A percentile compares a stretch with the other conserved stretches of the same genome.
Evolutionary conservation across 2,888 invertebrate species (phyloP).

Genomic region (Brachyptera risi): DNA sequence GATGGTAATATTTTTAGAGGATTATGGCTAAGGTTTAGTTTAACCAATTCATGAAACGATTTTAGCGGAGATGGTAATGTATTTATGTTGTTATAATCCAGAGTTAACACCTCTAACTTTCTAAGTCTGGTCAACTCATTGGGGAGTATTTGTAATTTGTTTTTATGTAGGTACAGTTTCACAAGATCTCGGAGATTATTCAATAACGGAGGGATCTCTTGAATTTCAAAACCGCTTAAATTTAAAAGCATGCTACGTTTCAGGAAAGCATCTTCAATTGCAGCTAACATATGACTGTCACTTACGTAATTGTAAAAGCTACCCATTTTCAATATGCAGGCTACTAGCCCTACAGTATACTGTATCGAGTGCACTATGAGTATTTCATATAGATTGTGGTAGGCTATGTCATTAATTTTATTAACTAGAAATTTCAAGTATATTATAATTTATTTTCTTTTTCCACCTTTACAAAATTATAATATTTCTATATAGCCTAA

Average conservation of each 20-base stretch:
- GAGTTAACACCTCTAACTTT: slow-evolving; percentile 57
- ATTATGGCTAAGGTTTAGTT: slow-evolving; percentile 64
- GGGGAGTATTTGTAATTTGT: slow-evolving; percentile 54
- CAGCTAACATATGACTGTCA: slow-evolving; percentile 61
- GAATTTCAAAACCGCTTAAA: slow-evolving; percentile 61
- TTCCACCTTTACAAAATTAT: no score
- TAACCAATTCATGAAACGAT: slow-evolving; percentile 54
- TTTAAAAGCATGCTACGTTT: slow-evolving; percentile 57
- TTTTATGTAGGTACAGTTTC: slow-evolving; percentile 60
- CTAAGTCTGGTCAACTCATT: slow-evolving; percentile 51
- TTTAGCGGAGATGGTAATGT: slow-evolving; percentile 58
- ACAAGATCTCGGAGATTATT: slow-evolving; percentile 54
- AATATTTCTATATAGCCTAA: no score
- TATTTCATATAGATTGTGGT: no score
- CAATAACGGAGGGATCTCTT: slow-evolving; percentile 55
- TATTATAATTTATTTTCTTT: no score
- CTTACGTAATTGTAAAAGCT: slow-evolving; percentile 61
- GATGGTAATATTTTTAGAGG: slow-evolving; percentile 54
- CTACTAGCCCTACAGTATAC: no score
- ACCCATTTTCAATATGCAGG: no score
- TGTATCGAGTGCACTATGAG: no score
- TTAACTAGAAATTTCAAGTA: no score
- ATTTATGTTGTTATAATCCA: slow-evolving; percentile 62
- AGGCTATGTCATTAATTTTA: no score
- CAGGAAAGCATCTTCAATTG: slow-evolving; percentile 59